Evolutionary conservation across 2,888 invertebrate species (phyloP).

Genomic region (Synergus itoensis): DNA sequence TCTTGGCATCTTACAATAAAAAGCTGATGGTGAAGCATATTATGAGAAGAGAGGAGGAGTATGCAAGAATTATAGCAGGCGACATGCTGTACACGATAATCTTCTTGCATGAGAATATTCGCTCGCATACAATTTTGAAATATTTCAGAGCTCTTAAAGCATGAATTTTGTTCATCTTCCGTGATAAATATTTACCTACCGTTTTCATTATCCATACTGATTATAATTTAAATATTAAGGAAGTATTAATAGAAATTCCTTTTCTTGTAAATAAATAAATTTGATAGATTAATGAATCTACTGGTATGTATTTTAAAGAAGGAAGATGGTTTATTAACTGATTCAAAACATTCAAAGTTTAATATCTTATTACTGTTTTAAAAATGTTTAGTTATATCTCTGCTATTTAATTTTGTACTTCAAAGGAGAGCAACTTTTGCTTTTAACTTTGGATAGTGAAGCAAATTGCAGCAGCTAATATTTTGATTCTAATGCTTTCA

Average conservation of each 20-base stretch:
- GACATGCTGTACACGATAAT: conserved; percentile 56
- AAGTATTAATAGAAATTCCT: too few relatives aligned
- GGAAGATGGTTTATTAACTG: too few relatives aligned
- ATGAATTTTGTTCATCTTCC: neutral
- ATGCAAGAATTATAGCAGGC: conserved; percentile 59
- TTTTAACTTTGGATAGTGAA: neutral
- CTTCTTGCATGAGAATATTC: neutral
- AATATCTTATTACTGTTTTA: too few relatives aligned
- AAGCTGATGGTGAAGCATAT: conserved; percentile 58
- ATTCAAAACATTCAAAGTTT: too few relatives aligned
- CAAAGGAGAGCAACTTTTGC: neutral
- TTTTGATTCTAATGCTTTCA: conserved; percentile 7
- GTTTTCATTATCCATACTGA: neutral
- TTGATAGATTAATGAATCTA: too few relatives aligned
- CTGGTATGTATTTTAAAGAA: too few relatives aligned
- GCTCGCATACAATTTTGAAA: neutral
- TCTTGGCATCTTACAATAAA: neutral
- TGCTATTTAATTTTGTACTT: neutral
- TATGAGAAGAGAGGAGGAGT: conserved; percentile 55
- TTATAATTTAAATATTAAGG: too few relatives aligned
- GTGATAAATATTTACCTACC: neutral
- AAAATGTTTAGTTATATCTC: too few relatives aligned
- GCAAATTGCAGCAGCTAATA: neutral
- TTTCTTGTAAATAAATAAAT: too few relatives aligned
- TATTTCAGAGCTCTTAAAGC: neutral